Percentiles rank a stretch among this genome's conserved stretches.
Evolutionary conservation across 2,113 vertebrate genomes (phyloP).

Genomic region (Microtus pennsylvanicus): DNA sequence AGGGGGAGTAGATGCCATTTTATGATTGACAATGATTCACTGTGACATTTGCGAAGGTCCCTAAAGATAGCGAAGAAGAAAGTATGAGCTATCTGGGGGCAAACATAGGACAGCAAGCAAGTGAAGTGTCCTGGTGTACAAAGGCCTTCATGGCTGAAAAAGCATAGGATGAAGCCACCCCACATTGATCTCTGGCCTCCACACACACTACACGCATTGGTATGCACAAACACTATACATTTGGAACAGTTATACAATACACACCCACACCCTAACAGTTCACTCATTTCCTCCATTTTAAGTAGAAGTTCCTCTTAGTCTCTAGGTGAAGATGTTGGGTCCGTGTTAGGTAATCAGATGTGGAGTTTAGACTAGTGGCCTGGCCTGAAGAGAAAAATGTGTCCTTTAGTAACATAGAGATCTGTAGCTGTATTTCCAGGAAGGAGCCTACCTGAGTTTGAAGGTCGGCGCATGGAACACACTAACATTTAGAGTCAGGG

Average conservation of each 20-base stretch:
- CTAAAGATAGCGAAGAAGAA: not conserved
- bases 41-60: not conserved
- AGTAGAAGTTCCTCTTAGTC: not conserved
- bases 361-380: not conserved
- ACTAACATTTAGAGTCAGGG: not conserved
- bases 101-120: not conserved
- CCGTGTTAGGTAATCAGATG: not conserved
- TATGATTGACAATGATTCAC: not conserved
- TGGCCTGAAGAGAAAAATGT: not conserved
- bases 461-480: not conserved
- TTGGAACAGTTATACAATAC: not conserved
- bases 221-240: too few species aligned
- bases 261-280: not conserved
- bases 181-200: not conserved
- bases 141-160: not conserved
- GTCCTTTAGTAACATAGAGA: not conserved
- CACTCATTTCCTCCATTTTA: not conserved
- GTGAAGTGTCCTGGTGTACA: not conserved
- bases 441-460: not conserved
- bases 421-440: not conserved
- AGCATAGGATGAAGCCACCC: not conserved
- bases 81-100: not conserved
- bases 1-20: not conserved
- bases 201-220: too few species aligned
- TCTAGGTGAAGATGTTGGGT: not conserved